These are phyloP conservation scores for Syngnathus scovelli DNA, from an alignment of 2,113 vertebrate species.

Conservation along the genomic window DNA sequence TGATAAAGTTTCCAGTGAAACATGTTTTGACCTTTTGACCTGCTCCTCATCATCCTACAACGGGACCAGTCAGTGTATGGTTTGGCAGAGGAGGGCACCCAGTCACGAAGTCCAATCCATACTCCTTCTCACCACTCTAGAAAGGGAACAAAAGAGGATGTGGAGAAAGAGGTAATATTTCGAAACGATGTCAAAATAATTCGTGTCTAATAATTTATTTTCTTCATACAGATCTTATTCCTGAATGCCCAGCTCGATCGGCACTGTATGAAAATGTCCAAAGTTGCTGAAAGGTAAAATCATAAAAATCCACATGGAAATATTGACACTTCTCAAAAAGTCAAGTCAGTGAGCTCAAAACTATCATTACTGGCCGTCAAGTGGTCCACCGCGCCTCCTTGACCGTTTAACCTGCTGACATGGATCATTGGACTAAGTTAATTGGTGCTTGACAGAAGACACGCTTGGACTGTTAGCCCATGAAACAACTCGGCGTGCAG, in stretches of 20 bases:
- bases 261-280: slow-evolving; percentile 99
- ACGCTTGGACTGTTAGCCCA: not conserved
- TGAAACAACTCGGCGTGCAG: not conserved
- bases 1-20: not conserved
- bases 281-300: slow-evolving; percentile 92
- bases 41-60: not conserved
- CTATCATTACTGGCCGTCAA: slow-evolving; percentile 7
- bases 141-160: slow-evolving; percentile 90
- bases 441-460: slow-evolving; percentile 15
- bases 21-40: not conserved
- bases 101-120: slow-evolving; percentile 87
- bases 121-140: slow-evolving; percentile 76
- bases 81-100: slow-evolving; percentile 81
- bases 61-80: slow-evolving; percentile 87
- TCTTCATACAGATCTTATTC: slow-evolving; percentile 81
- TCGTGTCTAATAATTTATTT: not conserved
- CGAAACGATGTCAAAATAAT: not conserved
- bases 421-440: not conserved
- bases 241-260: slow-evolving; percentile 91
- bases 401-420: slow-evolving; percentile 29
- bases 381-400: slow-evolving; percentile 1
- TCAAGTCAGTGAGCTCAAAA: not conserved
- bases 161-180: slow-evolving; percentile 81
- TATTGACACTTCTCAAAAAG: too few species aligned
- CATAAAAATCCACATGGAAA: not conserved